A percentile compares a stretch with the other conserved stretches of the same genome.
Conservation (phyloP, 1,140 invertebrate species). For the Bombus sylvicola region DNA sequence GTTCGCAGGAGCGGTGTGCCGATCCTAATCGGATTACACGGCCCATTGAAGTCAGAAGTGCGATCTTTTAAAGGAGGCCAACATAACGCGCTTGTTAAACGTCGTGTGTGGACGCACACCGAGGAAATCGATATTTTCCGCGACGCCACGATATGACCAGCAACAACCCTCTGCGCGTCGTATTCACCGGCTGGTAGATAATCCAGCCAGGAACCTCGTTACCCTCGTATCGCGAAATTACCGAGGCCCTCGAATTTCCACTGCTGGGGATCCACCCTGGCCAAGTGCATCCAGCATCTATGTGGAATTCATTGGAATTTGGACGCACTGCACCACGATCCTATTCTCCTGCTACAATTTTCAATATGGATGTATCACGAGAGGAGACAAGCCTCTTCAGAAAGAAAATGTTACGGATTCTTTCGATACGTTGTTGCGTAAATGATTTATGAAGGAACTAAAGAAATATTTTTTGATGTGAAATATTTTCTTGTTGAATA, state of each 20-base stretch:
- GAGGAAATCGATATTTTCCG: conserved; percentile 77
- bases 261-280: not conserved
- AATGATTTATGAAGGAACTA: too few species aligned
- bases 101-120: conserved; percentile 40
- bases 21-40: conserved; percentile 82
- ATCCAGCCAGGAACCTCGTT: conserved; percentile 75
- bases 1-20: conserved; percentile 68
- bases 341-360: conserved; percentile 40
- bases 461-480: too few species aligned
- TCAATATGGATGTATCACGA: conserved; percentile 24
- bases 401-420: too few species aligned
- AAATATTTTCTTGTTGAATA: too few species aligned
- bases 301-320: not conserved
- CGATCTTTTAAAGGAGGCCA: conserved; percentile 79
- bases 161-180: conserved; percentile 55
- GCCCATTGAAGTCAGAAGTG: conserved; percentile 82
- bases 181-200: conserved; percentile 63
- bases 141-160: conserved; percentile 59
- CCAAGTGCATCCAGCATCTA: conserved; percentile 2
- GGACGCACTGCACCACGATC: not conserved
- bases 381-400: not conserved
- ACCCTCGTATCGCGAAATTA: conserved; percentile 72
- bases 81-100: conserved; percentile 78
- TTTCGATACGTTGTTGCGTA: too few species aligned
- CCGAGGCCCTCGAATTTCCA: conserved; percentile 71